Base-by-base conservation (phyloP, 2,797 vertebrate genomes). In the Brachymystax lenok region DNA sequence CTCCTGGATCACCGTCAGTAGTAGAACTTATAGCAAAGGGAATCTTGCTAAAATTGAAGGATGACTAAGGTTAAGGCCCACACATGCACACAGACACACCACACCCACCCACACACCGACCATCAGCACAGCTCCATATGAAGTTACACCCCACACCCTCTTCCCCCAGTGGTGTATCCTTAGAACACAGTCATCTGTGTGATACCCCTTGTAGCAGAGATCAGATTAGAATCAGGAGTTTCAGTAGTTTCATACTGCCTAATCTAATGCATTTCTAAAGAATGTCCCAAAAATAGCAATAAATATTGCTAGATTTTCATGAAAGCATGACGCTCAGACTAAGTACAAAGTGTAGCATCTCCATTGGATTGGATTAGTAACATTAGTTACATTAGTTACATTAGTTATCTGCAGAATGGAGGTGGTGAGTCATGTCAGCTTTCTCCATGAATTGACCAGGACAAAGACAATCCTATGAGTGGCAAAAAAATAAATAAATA, bases 361-460 rank as follows among this genome's bases (percentile, higher is more conserved):
- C 59, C n/a, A 3, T 24, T 8, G 21, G 3, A 61, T 12, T 24
- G 59, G 40, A 46, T 46, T 46, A 46, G 40, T 46, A 7, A 56
- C 19, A 56, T 4, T 56, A 4, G 54, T 19, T 30, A 56, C 13
- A 19, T 30, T 30, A 30, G 30, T 30, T 12, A 24, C n/a, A 61
- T 7, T 24, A 8, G 59, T 21, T 12, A 21, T 61, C 21, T 21
- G 59, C n/a, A 61, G 59, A 61, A 61, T 52, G 91, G 91, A 93
- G 88, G 61, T 40, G 78, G 21, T 91, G 91, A 92, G 90, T 92
- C 92, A 92, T 85, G 74, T 84, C 83, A 85, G 86, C 81, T 90
- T 91, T 86, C 84, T 91, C 88, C 84, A 88, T 84, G 88, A 89
- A 89, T 89, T 90, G 87, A 90, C 88, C 83, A 84, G 85, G 88